Conservation (phyloP, 2,797 vertebrate species). For the Odontamblyopus lacepedii region DNA sequence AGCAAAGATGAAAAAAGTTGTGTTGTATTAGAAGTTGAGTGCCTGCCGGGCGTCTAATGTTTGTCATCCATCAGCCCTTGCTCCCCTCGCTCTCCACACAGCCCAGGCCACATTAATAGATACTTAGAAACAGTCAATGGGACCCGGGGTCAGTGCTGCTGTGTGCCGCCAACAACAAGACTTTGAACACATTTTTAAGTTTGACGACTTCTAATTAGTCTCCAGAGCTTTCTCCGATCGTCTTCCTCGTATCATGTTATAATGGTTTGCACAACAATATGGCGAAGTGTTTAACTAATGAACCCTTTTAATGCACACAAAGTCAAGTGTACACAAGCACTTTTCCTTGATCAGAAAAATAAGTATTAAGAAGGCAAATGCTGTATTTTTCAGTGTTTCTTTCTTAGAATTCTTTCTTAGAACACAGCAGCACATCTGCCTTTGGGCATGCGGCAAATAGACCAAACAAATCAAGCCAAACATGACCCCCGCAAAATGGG, state of each 20-base stretch:
- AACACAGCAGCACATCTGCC: neutral
- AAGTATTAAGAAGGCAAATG: neutral
- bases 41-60: slow-evolving; percentile 84
- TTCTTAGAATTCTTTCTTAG: neutral
- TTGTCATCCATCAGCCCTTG: slow-evolving; percentile 87
- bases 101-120: slow-evolving; percentile 76
- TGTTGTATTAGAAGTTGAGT: slow-evolving; percentile 79
- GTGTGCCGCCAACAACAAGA: slow-evolving; percentile 68
- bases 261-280: slow-evolving; percentile 59
- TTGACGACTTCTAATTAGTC: slow-evolving; percentile 79
- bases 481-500: neutral
- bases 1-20: slow-evolving; percentile 68
- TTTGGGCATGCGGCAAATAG: neutral
- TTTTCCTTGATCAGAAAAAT: neutral
- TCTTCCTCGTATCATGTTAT: slow-evolving; percentile 50
- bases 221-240: slow-evolving; percentile 61
- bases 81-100: slow-evolving; percentile 76
- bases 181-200: slow-evolving; percentile 72
- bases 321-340: neutral
- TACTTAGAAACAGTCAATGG: slow-evolving; percentile 76
- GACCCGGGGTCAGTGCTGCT: slow-evolving; percentile 72
- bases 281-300: slow-evolving; percentile 55
- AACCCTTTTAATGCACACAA: slow-evolving; percentile 43
- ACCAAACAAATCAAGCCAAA: slow-evolving; percentile 3
- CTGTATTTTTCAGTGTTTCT: neutral